Percentiles rank a stretch among this genome's conserved stretches.
Conservation (phyloP, 2,888 invertebrate genomes). For the Ectropis crepuscularia region DNA sequence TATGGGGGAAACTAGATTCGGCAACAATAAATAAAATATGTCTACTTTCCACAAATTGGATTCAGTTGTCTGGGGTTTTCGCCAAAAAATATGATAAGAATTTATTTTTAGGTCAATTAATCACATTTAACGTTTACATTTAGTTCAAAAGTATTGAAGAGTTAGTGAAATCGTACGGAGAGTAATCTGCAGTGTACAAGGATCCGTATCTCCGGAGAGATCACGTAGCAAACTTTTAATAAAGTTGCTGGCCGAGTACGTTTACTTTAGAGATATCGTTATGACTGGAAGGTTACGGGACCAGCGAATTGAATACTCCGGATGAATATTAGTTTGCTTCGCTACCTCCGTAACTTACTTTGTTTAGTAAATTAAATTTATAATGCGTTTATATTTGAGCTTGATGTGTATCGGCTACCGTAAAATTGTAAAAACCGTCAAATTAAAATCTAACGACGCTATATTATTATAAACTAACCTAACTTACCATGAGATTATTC, state of each 20-base stretch:
- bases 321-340: constrained; percentile 45
- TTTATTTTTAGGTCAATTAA: too few species aligned
- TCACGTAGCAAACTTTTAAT: constrained; percentile 65
- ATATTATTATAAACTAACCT: too few species aligned
- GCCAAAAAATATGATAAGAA: too few species aligned
- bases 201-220: constrained; percentile 42
- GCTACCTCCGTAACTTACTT: constrained; percentile 39
- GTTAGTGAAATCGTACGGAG: constrained; percentile 42
- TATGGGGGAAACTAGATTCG: too few species aligned
- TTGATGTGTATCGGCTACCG: too few species aligned
- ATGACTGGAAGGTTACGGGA: constrained; percentile 46
- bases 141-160: constrained; percentile 18
- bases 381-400: too few species aligned
- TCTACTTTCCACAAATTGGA: too few species aligned
- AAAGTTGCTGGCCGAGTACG: constrained; percentile 54
- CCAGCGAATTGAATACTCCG: constrained; percentile 41
- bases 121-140: neutral
- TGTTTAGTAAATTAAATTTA: constrained; percentile 8
- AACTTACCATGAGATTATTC: too few species aligned
- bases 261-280: constrained; percentile 52
- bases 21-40: too few species aligned
- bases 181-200: constrained; percentile 34
- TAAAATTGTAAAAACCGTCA: too few species aligned
- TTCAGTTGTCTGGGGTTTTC: too few species aligned
- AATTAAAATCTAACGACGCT: too few species aligned